Evolutionary conservation across 2,797 vertebrate species (phyloP).

Genomic region (Syndactyla subalaris): DNA sequence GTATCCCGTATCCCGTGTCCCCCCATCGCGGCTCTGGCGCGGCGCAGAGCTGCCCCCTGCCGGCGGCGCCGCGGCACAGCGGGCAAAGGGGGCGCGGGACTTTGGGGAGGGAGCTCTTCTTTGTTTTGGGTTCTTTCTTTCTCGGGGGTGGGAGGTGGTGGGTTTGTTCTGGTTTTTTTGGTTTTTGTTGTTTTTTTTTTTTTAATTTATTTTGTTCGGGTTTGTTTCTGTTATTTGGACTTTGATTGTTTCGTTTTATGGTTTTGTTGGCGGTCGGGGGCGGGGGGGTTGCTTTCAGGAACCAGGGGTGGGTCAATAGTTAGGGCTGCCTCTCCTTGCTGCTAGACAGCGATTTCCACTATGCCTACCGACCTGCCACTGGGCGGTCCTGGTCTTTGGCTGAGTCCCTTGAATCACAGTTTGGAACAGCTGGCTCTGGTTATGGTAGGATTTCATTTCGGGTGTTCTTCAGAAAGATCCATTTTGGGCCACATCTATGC

Average conservation of each 20-base stretch:
- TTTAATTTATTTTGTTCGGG: accelerated
- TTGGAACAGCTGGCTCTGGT: neutral
- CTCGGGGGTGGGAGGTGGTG: no score
- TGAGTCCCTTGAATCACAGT: accelerated
- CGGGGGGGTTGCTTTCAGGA: neutral
- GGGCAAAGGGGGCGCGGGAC: no score
- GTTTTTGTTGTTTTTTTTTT: accelerated
- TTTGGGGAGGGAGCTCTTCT: no score
- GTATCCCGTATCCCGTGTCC: no score
- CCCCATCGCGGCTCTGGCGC: no score
- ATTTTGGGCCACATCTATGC: neutral
- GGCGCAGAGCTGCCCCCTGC: neutral
- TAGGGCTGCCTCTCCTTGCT: neutral
- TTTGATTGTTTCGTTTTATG: neutral
- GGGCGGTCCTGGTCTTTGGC: no score
- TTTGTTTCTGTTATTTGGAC: accelerated
- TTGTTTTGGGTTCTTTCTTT: no score
- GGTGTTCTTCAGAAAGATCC: neutral
- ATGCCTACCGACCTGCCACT: accelerated
- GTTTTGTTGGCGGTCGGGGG: neutral
- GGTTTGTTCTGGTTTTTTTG: no score
- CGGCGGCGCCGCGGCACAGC: neutral
- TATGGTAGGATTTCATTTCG: neutral
- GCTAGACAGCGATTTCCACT: neutral
- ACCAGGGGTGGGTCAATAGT: accelerated